Percentiles rank a stretch among this genome's conserved stretches.
Evolutionary conservation across 1,140 invertebrate genomes (phyloP).

Genomic region (Glossosoma conforme): DNA sequence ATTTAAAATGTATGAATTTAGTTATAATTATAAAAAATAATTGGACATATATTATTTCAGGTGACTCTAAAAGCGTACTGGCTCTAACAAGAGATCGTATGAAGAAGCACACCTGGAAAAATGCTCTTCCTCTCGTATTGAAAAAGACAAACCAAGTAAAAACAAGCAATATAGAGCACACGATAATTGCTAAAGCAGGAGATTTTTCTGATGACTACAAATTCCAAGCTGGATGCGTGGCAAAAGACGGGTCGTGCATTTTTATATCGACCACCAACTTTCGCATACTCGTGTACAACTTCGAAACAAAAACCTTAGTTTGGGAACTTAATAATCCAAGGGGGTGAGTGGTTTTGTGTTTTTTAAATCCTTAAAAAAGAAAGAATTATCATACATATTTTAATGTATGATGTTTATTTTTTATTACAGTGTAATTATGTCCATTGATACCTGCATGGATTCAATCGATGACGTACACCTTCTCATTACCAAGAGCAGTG

Average conservation of each 20-base stretch:
- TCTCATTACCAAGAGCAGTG: slow-evolving; percentile 12
- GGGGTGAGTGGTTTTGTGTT: slow-evolving; percentile 21
- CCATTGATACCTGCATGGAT: slow-evolving; percentile 10
- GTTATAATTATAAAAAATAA: slow-evolving; percentile 2
- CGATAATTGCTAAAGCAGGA: slow-evolving; percentile 15
- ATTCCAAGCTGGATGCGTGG: slow-evolving; percentile 10
- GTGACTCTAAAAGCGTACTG: slow-evolving; percentile 10
- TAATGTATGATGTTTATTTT: background rate
- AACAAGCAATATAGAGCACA: no score
- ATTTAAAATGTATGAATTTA: slow-evolving; percentile 2
- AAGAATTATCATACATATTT: background rate
- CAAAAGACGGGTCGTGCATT: slow-evolving; percentile 1
- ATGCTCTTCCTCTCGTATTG: no score
- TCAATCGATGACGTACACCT: slow-evolving; percentile 5
- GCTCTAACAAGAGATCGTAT: slow-evolving; percentile 16
- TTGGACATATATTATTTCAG: slow-evolving; percentile 6
- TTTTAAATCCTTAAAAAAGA: no score
- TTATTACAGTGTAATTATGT: background rate
- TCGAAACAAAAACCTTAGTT: slow-evolving; percentile 8
- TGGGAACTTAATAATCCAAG: slow-evolving; percentile 19
- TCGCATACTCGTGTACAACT: slow-evolving; percentile 21
- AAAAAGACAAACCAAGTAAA: no score
- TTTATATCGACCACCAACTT: slow-evolving; percentile 23
- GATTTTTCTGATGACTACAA: slow-evolving; percentile 10
- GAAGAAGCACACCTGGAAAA: slow-evolving; percentile 20